Percentiles rank a stretch among this genome's conserved stretches.
Evolutionary conservation across 2,113 vertebrate species (phyloP).

Genomic region (Phoenicopterus ruber): DNA sequence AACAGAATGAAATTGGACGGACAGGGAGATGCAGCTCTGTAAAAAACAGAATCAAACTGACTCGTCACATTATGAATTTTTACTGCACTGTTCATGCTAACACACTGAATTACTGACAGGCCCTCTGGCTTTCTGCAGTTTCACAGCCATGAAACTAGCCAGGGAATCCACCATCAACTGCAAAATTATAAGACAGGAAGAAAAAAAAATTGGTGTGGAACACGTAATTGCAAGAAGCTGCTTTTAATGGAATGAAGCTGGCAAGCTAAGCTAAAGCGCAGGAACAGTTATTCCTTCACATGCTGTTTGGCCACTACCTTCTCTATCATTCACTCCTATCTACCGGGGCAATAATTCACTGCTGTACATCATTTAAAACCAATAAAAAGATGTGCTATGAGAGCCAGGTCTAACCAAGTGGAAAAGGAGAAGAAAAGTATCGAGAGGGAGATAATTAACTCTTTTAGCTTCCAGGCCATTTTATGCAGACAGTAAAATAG

Average conservation of each 20-base stretch:
- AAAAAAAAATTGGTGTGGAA: not conserved
- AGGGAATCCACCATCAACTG: slow-evolving; percentile 21
- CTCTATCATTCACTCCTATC: not conserved
- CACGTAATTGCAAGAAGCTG: not conserved
- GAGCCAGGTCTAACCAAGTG: slow-evolving; percentile 5
- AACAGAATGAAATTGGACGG: slow-evolving; percentile 57
- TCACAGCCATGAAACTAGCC: slow-evolving; percentile 42
- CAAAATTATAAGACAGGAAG: not conserved
- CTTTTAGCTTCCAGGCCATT: slow-evolving; percentile 31
- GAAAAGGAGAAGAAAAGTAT: slow-evolving; percentile 36
- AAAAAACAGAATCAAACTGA: slow-evolving; percentile 67
- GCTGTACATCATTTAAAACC: slow-evolving; percentile 24
- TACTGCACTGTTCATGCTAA: slow-evolving; percentile 40
- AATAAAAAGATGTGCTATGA: slow-evolving; percentile 22
- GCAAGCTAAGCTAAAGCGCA: not conserved
- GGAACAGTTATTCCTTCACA: not conserved
- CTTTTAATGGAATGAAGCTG: slow-evolving; percentile 22
- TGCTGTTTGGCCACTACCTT: not conserved
- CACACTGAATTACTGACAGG: slow-evolving; percentile 47
- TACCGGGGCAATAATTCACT: slow-evolving; percentile 7
- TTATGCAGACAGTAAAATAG: not conserved
- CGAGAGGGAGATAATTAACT: slow-evolving; percentile 47
- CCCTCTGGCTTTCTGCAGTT: slow-evolving; percentile 61
- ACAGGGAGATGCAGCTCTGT: slow-evolving; percentile 58
- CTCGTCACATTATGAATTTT: slow-evolving; percentile 68